Conservation (phyloP, 2,113 vertebrate genomes). For the Rutilus rutilus region DNA sequence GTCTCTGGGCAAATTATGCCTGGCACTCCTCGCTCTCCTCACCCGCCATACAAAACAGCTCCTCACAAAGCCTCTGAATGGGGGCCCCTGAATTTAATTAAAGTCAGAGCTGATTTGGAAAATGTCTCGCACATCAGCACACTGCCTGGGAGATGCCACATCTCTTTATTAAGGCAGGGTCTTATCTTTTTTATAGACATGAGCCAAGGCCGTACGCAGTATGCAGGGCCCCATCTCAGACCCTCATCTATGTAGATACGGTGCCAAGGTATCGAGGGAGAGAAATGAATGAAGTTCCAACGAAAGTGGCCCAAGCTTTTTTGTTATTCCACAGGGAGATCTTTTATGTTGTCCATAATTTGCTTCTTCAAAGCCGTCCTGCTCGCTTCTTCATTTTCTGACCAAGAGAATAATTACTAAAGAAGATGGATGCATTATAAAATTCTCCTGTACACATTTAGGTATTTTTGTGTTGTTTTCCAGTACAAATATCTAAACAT, state of each 20-base stretch:
- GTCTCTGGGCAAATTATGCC: slow-evolving; percentile 57
- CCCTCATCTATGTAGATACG: slow-evolving; percentile 19
- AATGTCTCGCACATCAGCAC: slow-evolving; percentile 59
- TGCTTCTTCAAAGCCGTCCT: slow-evolving; percentile 13
- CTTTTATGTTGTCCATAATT: slow-evolving; percentile 31
- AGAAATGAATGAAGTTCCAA: slow-evolving; percentile 38
- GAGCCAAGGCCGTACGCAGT: slow-evolving; percentile 26
- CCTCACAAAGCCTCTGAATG: slow-evolving; percentile 64
- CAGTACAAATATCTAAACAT: no score
- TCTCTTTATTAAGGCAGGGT: slow-evolving; percentile 57
- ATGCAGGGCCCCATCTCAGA: slow-evolving; percentile 18
- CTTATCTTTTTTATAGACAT: slow-evolving; percentile 65
- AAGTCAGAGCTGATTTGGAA: slow-evolving; percentile 69
- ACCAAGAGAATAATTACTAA: slow-evolving; percentile 12
- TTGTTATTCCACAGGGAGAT: slow-evolving; percentile 42
- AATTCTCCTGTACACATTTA: not conserved
- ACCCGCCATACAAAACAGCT: slow-evolving; percentile 67
- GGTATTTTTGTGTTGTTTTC: no score
- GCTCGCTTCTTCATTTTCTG: slow-evolving; percentile 21
- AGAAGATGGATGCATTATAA: not conserved
- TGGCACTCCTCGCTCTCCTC: slow-evolving; percentile 57
- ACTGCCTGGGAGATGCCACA: slow-evolving; percentile 48
- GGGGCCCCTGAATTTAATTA: slow-evolving; percentile 70
- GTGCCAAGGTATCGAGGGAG: slow-evolving; percentile 36
- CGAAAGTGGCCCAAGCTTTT: slow-evolving; percentile 36